Evolutionary conservation across 2,888 invertebrate genomes (phyloP), one percentile per base, ranked within the genome.

Genomic region (Antheraea assamensis): DNA sequence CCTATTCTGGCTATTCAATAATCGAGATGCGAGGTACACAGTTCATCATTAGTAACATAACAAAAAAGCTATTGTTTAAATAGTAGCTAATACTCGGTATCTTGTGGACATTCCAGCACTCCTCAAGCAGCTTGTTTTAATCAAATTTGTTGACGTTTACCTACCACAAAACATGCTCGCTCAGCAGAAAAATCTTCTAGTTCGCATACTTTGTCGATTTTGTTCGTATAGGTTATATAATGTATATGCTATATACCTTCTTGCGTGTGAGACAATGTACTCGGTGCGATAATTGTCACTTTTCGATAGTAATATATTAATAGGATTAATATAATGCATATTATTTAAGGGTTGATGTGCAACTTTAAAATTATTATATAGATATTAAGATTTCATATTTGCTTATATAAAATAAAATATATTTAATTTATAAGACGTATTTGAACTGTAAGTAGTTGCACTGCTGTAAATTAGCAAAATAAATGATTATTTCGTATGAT

Each of bases 271-370:
- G 61, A 61, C 27, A 61, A 30, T 30, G 30, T 13, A 64, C 17
- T 17, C 21, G 7, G 27, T 58, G 58, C 58, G n/a, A 24, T 24
- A 58, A 24, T 58, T 7, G n/a, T 58, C 58, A 27, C 17, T 27
- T 21, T 27, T 71, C 17, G 27, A 30, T 71, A 71, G 19, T 55
- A 71, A 52, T 71, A 19, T 55, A 71, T 47, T 71, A 21, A 49
- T 71, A 55, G 27, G 49, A 52, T 15, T 52, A 47, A 27, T 35
- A 71, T 30, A 71, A 30, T 71, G 24, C 71, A 71, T 8, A 30
- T 30, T 24, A 47, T 68, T 21, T 68, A 68, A 68, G 31, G 68
- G n/a, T 68, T 68, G 68, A 68, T 68, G 35, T 68, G 68, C 68
- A 64, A 64, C 13, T 64, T 64, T 64, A 64, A 30, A 27, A 17